Evolutionary conservation across 2,888 invertebrate species (phyloP).

Genomic region (Bombyx huttoni): DNA sequence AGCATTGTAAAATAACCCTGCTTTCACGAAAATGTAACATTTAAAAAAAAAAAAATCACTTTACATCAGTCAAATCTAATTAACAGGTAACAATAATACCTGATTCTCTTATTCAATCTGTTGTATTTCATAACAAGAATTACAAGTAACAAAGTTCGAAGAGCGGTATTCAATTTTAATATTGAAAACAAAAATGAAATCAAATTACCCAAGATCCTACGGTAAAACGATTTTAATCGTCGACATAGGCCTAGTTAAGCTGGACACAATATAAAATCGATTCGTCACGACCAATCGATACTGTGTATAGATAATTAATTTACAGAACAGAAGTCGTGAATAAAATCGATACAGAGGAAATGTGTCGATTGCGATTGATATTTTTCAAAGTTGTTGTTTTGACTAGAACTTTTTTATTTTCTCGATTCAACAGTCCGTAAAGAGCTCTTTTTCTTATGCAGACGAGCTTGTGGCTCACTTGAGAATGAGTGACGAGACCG

Average conservation of each 20-base stretch:
- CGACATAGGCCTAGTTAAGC: neutral
- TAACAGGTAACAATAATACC: no score
- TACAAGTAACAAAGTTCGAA: no score
- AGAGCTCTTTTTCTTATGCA: no score
- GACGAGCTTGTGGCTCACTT: no score
- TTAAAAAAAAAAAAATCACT: no score
- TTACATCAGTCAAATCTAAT: no score
- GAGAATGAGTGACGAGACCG: no score
- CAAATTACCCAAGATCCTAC: neutral
- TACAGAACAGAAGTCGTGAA: slow-evolving; percentile 11
- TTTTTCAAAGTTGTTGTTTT: slow-evolving; percentile 1
- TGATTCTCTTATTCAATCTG: no score
- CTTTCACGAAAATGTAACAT: no score
- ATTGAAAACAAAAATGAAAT: neutral
- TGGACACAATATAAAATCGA: slow-evolving; percentile 5
- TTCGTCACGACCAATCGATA: slow-evolving; percentile 11
- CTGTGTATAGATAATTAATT: slow-evolving; percentile 10
- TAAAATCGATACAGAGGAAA: neutral
- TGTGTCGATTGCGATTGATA: slow-evolving; percentile 1
- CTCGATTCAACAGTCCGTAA: neutral
- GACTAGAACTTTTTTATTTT: neutral
- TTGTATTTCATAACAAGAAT: no score
- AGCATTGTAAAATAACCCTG: no score
- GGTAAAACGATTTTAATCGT: neutral
- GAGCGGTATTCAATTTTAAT: neutral